These are phyloP conservation scores for Paramormyrops kingsleyae DNA, from an alignment of 2,113 vertebrate species.

Conservation along the genomic window DNA sequence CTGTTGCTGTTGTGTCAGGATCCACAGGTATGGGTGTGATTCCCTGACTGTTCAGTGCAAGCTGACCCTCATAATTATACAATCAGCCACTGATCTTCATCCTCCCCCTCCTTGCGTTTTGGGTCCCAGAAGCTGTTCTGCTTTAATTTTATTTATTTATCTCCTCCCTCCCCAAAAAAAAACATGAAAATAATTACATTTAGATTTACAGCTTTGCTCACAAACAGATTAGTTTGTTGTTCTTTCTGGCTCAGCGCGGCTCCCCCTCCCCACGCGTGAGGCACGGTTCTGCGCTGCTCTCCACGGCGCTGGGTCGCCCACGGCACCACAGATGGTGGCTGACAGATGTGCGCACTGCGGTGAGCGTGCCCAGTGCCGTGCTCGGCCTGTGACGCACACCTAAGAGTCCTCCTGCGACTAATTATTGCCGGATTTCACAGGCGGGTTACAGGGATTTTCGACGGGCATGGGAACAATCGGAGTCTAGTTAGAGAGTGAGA, in stretches of 20 bases:
- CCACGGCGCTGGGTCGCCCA: not conserved
- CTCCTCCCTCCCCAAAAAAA: not conserved
- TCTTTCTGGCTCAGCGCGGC: not conserved
- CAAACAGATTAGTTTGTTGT: constrained; percentile 4
- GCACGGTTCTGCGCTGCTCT: not conserved
- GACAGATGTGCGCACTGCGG: not conserved
- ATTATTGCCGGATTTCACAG: not conserved
- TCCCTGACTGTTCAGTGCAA: not conserved
- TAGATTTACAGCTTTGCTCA: constrained; percentile 1
- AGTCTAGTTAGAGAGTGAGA: not conserved
- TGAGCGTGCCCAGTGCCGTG: not conserved
- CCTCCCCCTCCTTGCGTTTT: not conserved
- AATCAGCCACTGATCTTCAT: not conserved
- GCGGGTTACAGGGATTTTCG: not conserved
- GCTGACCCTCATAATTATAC: not conserved
- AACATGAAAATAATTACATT: not conserved
- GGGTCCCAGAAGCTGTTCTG: not conserved
- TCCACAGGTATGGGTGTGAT: not conserved
- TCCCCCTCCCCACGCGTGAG: no score
- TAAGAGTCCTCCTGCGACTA: not conserved
- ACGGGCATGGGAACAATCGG: not conserved
- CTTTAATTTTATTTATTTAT: not conserved
- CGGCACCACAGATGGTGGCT: not conserved
- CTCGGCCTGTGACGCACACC: not conserved
- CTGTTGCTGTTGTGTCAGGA: not conserved